A percentile compares a stretch with the other conserved stretches of the same genome.
Evolutionary conservation across 2,888 invertebrate species (phyloP).

Genomic region (Spodoptera exigua): DNA sequence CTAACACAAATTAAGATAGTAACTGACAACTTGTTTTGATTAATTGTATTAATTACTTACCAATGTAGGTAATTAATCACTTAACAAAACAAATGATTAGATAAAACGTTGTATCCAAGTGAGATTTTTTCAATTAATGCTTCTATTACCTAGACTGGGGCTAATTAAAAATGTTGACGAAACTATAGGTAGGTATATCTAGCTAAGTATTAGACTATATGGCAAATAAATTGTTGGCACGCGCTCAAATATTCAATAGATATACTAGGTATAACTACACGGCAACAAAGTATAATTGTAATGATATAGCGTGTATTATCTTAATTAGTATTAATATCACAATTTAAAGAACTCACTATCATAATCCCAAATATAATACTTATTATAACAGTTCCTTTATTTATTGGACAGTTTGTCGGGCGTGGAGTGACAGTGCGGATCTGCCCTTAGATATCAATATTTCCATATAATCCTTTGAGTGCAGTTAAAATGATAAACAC

Average conservation of each 20-base stretch:
- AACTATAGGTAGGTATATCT: no score
- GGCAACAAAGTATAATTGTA: constrained; percentile 11
- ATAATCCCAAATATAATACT: constrained; percentile 8
- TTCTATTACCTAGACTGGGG: no score
- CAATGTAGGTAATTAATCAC: not conserved
- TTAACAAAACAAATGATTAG: constrained; percentile 12
- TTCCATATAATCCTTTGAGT: constrained; percentile 51
- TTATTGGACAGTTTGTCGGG: not conserved
- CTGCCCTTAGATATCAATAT: constrained; percentile 44
- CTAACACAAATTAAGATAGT: no score
- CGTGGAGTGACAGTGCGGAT: constrained; percentile 17
- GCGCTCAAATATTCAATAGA: not conserved
- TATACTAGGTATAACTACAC: not conserved
- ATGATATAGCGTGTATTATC: constrained; percentile 5
- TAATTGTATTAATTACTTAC: not conserved
- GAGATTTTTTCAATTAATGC: not conserved
- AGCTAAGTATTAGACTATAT: no score
- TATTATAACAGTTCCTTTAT: not conserved
- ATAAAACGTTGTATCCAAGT: constrained; percentile 7
- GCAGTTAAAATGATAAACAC: constrained; percentile 56
- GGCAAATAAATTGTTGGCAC: constrained; percentile 9
- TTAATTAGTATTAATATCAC: constrained; percentile 27
- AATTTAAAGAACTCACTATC: not conserved
- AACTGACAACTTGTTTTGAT: no score
- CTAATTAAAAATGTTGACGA: not conserved